Evolutionary conservation across 2,113 vertebrate species (phyloP).

Genomic region (Melanostigma gelatinosum): DNA sequence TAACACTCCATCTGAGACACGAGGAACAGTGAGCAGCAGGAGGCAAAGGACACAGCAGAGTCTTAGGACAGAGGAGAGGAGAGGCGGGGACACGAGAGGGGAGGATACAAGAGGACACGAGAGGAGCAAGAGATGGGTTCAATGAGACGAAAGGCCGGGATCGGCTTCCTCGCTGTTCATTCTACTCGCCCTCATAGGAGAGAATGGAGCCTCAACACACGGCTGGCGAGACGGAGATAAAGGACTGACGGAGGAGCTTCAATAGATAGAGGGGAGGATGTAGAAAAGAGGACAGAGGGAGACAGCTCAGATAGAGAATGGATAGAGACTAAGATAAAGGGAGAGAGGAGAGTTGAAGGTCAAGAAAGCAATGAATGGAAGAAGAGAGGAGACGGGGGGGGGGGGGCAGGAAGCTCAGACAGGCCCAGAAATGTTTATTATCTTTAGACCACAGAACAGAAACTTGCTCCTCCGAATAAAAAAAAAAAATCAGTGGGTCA

Average conservation of each 20-base stretch:
- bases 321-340: background rate
- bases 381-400: background rate
- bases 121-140: constrained; percentile 24
- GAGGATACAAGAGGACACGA: constrained; percentile 31
- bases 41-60: background rate
- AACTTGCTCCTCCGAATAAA: too few relatives aligned
- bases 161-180: constrained; percentile 41
- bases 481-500: too few relatives aligned
- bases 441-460: background rate
- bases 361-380: constrained; percentile 19
- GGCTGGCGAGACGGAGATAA: constrained; percentile 61
- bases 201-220: constrained; percentile 41
- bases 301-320: background rate
- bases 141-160: constrained; percentile 44
- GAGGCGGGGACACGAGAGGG: constrained; percentile 6
- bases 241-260: constrained; percentile 44
- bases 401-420: constrained; percentile 11
- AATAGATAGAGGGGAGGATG: constrained; percentile 32
- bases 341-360: constrained; percentile 38
- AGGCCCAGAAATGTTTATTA: constrained; percentile 27
- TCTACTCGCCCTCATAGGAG: constrained; percentile 42
- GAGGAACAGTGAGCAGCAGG: background rate
- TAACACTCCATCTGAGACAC: constrained; percentile 1
- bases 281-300: background rate
- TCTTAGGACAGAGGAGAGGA: constrained; percentile 10